phyloP scores from a whole-genome alignment of 2,113 vertebrate genomes.

The Lophura nycthemera region DNA sequence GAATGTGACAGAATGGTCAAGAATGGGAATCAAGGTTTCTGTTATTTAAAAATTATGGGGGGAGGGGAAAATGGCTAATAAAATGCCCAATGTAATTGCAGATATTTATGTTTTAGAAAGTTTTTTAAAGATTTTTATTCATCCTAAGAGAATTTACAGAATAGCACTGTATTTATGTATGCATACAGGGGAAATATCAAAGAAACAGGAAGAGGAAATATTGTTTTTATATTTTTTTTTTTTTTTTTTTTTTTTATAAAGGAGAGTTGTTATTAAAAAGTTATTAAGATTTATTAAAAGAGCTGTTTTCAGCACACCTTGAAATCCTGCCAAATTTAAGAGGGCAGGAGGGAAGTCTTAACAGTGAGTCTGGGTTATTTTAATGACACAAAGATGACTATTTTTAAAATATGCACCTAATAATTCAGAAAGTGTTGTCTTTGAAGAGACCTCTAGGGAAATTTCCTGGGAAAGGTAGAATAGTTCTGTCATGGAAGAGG shows the following conservation, averaged over 20 bases:
- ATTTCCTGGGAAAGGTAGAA: conserved; percentile 38
- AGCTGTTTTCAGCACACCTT: not conserved
- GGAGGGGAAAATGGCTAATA: not conserved
- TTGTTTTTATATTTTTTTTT: not conserved
- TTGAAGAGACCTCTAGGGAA: conserved; percentile 36
- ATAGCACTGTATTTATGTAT: not conserved
- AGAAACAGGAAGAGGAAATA: not conserved
- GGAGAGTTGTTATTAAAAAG: not conserved
- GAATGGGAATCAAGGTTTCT: not conserved
- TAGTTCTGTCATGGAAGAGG: conserved; percentile 14
- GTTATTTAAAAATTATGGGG: not conserved
- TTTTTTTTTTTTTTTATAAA: too few species aligned
- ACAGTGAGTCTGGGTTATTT: not conserved
- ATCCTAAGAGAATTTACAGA: not conserved
- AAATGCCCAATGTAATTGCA: not conserved
- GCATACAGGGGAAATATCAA: not conserved
- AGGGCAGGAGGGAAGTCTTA: not conserved
- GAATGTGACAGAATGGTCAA: not conserved
- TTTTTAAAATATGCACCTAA: conserved; percentile 32
- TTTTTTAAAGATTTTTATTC: not conserved
- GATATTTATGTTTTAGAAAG: not conserved
- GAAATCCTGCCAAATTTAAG: not conserved
- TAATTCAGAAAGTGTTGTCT: conserved; percentile 45
- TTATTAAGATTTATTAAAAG: not conserved
- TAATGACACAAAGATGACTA: conserved; percentile 32